Evolutionary conservation across 2,797 vertebrate genomes (phyloP).

Genomic region (Galagoides demidoff): DNA sequence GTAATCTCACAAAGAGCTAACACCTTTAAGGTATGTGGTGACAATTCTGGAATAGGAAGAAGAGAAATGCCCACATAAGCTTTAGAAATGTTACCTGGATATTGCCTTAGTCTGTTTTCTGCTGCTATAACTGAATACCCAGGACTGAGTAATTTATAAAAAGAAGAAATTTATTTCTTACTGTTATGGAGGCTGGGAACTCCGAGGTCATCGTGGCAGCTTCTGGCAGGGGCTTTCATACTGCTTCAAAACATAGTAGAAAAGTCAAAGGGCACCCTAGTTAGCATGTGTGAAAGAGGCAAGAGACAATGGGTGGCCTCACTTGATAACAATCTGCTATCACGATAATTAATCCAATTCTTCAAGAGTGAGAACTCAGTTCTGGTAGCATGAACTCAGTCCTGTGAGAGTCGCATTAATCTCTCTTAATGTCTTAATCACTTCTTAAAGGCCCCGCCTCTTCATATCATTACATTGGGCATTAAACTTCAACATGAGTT

Average conservation of each 20-base stretch:
- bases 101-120: neutral
- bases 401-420: neutral
- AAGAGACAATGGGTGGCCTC: neutral
- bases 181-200: neutral
- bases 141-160: neutral
- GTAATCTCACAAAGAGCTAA: conserved; percentile 1
- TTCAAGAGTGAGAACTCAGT: neutral
- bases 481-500: neutral
- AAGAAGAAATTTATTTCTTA: neutral
- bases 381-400: neutral
- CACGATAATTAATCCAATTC: neutral
- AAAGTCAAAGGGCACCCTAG: neutral
- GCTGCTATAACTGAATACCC: neutral
- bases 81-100: conserved; percentile 36
- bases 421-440: neutral
- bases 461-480: neutral
- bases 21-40: neutral
- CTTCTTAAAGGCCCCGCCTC: neutral
- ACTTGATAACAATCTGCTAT: neutral
- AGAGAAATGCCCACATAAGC: neutral
- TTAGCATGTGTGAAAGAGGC: neutral
- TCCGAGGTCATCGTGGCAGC: neutral
- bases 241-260: neutral
- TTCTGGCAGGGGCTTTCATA: neutral
- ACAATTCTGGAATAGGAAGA: conserved; percentile 35